Conservation (phyloP, 2,888 invertebrate genomes). For the Synanthedon vespiformis region DNA sequence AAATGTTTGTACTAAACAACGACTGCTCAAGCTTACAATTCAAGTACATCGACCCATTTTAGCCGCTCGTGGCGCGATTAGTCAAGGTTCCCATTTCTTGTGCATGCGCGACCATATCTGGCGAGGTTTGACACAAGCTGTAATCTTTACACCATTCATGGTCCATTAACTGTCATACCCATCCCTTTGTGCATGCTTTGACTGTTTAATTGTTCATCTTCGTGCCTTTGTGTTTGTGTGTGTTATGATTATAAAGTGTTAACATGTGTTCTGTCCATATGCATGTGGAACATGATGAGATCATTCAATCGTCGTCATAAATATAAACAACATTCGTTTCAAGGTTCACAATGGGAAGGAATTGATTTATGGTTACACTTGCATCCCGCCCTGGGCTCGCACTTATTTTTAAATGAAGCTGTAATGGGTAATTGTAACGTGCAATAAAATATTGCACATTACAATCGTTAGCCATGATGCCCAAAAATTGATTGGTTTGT, state of each 20-base stretch:
- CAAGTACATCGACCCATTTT: constrained; percentile 33
- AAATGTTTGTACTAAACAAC: no score
- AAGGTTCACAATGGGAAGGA: no score
- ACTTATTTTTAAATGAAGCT: no score
- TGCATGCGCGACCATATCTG: constrained; percentile 34
- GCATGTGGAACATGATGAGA: not conserved
- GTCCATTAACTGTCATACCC: constrained; percentile 48
- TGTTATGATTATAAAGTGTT: constrained; percentile 3
- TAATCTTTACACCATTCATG: constrained; percentile 53
- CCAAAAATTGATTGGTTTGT: no score
- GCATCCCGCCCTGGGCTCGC: no score
- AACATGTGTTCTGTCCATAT: not conserved
- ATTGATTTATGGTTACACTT: no score
- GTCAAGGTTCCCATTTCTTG: constrained; percentile 56
- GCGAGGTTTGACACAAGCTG: constrained; percentile 33
- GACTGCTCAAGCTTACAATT: not conserved
- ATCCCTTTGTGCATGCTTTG: constrained; percentile 39
- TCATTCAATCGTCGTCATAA: not conserved
- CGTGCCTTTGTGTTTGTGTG: constrained; percentile 5
- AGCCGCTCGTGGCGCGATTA: constrained; percentile 43
- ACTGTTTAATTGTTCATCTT: constrained; percentile 36
- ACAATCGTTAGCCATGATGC: no score
- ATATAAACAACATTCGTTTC: not conserved
- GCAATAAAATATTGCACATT: no score
- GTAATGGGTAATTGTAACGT: no score